Base-by-base conservation (phyloP, 2,888 invertebrate species). In the Chalcosyrphus nemorum region DNA sequence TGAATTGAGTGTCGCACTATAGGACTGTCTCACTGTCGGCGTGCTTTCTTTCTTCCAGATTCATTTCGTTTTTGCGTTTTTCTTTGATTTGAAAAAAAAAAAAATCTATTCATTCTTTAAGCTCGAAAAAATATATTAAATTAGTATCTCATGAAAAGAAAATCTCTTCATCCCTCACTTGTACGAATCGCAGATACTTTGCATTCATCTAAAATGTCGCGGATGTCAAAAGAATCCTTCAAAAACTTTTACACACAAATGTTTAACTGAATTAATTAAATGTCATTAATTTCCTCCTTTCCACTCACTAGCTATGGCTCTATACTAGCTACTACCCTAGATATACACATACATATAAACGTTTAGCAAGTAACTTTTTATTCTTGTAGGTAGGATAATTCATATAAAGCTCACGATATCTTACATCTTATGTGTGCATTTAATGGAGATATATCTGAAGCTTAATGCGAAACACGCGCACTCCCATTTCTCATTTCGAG, bases 381-480 rank as follows among this genome's bases (percentile, higher is more conserved):
- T 32, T 32, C 11, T 32, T 32, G 32, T 32, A 43, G 15, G 29
- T 17, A 35, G 45, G 57, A 70, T 47, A 57, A 57, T 57, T 57
- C 54, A 70, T 45, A 57, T 50, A 52, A 59, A 61, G 38, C 52
- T 15, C 24, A 13, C 38, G 21, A 32, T 47, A 63, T 63, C 63
- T 32, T 43, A 43, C 27, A 24, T 38, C 41, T 43, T 27, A 43
- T 43, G 59, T 32, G 32, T 32, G 47, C 47, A 63, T 15, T 19
- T 21, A 45, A 45, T 45, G 61, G 45, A 45, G 29, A 63, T 45
- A 45, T 45, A 63, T 45, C 17, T 45, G 59, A 15, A 35, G 63
- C 47, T 63, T 63, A 63, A 63, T 63, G 63, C 47, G 47, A 63
- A 63, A 63, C 63, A 63, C 63, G 47, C 63, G 47, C 63, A 47